Evolutionary conservation across 2,113 vertebrate species (phyloP), one percentile per base, ranked within the genome.

Genomic region (Hiodon tergisus): DNA sequence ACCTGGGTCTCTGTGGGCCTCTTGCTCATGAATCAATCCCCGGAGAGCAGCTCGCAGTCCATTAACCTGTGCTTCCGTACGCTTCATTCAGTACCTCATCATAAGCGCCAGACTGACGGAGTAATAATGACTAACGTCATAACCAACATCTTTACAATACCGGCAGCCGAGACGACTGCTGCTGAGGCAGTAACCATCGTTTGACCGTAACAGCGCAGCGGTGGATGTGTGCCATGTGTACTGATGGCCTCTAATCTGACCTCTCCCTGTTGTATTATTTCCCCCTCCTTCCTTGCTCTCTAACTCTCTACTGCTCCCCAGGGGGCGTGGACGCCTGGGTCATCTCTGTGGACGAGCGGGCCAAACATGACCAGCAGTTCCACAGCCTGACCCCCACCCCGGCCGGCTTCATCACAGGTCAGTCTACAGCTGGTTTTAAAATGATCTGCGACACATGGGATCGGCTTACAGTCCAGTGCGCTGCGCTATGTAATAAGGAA

Each of bases 361-460:
- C 92, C 11, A 99, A 99, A 86, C 93, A 99, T 86, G 97, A 99
- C 84, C 97, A 99, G 73, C 97, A 99, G 89, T 99, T 99, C 86
- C 96, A 94, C 78, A 96, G 95, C 85, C 91, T 99, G 85, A 89
- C 97, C 86, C 97, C 95, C 72, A 92, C 88, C 10, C 87, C 89
- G 66, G 91, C 94, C 76, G 97, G 97, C 83, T 97, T 94, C 85
- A 99, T 99, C 85, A 99, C 96, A 88, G 96, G 97, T 98, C 47
- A 67, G 75, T 75, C 65, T 70, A 46, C 31, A 59, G 57, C 55
- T 4, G 4, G 58, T 59, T 9, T 9, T 59, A 3, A 11, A 3
- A 59, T 9, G 9, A 8, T 59, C 9, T 9, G 9, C 9, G 58
- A 59, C 9, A 8, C 9, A 9, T 6, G 58, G 58, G 58, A 14